phyloP scores from a whole-genome alignment of 1,140 invertebrate genomes.

The Drosophila arizonae region DNA sequence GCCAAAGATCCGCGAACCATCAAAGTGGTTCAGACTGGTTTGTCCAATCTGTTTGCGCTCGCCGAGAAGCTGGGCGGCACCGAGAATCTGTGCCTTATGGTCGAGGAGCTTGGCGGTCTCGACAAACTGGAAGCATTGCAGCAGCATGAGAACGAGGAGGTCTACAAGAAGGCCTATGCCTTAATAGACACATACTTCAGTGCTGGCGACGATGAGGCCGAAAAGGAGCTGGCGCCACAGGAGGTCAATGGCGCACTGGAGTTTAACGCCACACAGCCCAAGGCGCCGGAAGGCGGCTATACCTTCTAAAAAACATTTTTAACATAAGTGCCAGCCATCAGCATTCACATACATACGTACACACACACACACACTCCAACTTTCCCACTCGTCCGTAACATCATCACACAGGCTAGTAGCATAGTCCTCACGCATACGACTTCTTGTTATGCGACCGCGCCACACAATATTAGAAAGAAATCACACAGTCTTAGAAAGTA shows the following conservation, averaged over 20 bases:
- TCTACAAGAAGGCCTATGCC: conserved; percentile 92
- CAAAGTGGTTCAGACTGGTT: conserved; percentile 93
- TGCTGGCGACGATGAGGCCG: conserved; percentile 83
- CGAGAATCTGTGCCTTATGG: conserved; percentile 90
- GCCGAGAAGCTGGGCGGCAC: conserved; percentile 89
- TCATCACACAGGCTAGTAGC: neutral
- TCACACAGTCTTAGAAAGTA: neutral
- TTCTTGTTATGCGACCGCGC: conserved; percentile 56
- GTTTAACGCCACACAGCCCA: conserved; percentile 72
- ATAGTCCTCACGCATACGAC: neutral
- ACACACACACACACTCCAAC: conserved; percentile 5
- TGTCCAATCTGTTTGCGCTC: conserved; percentile 90
- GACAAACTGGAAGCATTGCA: conserved; percentile 97
- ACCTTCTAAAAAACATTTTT: conserved; percentile 57
- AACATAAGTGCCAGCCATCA: neutral
- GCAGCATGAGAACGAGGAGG: conserved; percentile 97
- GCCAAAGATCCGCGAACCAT: conserved; percentile 91
- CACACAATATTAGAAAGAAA: conserved; percentile 25
- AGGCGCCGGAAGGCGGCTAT: conserved; percentile 75
- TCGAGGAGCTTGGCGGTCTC: conserved; percentile 94
- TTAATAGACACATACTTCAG: conserved; percentile 94
- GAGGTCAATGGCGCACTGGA: conserved; percentile 77
- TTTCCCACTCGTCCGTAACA: neutral
- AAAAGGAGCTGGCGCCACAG: conserved; percentile 80
- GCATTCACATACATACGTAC: conserved; percentile 11